phyloP scores from a whole-genome alignment of 2,888 invertebrate species.

The Xanthia icteritia region DNA sequence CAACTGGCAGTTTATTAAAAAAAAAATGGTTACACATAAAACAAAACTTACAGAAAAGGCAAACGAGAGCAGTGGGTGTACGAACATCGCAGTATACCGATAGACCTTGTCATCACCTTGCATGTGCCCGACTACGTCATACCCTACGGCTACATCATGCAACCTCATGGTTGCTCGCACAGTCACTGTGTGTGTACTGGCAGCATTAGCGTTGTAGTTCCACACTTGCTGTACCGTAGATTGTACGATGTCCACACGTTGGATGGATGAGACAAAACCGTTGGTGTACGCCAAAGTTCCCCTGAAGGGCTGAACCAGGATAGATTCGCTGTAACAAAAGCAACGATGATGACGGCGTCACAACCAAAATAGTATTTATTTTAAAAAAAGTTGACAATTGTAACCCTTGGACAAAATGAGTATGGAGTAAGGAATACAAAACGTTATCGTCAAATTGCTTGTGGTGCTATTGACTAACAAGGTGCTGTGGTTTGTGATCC shows the following conservation, averaged over 20 bases:
- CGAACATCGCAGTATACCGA: conserved; percentile 71
- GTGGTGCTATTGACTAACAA: background rate
- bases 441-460: background rate
- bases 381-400: too few relatives aligned
- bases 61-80: conserved; percentile 71
- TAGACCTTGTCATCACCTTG: conserved; percentile 47
- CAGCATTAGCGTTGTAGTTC: conserved; percentile 62
- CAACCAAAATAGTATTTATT: too few relatives aligned
- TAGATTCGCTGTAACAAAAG: conserved; percentile 72
- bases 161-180: conserved; percentile 75
- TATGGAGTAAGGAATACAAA: background rate
- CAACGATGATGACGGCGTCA: background rate
- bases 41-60: conserved; percentile 73
- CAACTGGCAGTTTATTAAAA: background rate
- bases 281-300: conserved; percentile 75
- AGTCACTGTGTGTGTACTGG: conserved; percentile 67
- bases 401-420: background rate
- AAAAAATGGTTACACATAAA: background rate
- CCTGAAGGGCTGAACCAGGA: conserved; percentile 65
- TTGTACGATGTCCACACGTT: conserved; percentile 72
- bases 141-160: conserved; percentile 76
- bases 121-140: conserved; percentile 74
- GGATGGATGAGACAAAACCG: conserved; percentile 79
- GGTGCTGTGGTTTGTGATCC: background rate
- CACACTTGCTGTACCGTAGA: conserved; percentile 76